Evolutionary conservation across 2,888 invertebrate species (phyloP).

Genomic region (Seira ritae): DNA sequence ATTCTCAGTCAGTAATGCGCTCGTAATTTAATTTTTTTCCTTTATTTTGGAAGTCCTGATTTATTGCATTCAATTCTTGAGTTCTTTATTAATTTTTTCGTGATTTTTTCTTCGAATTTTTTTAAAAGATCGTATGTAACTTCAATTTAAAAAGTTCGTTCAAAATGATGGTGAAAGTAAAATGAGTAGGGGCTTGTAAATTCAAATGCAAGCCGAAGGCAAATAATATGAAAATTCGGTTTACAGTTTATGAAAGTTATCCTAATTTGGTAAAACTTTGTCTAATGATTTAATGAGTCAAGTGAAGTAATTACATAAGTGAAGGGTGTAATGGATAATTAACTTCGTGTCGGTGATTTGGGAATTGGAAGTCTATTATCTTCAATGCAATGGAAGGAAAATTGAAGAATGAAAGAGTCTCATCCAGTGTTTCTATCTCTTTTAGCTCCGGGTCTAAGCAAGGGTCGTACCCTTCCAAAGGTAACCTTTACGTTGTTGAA

Average conservation of each 20-base stretch:
- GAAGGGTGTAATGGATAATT: no score
- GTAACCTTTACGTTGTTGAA: slow-evolving; percentile 66
- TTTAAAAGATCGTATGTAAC: no score
- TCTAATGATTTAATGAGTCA: no score
- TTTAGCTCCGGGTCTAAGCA: slow-evolving; percentile 72
- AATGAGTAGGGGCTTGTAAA: no score
- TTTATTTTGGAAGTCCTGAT: background rate
- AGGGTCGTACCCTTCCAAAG: slow-evolving; percentile 73
- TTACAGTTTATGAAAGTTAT: no score
- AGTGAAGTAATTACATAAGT: no score
- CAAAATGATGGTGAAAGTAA: no score
- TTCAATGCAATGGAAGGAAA: slow-evolving; percentile 42
- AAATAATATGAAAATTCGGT: no score
- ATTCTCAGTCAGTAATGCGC: background rate
- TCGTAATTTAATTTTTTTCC: slow-evolving; percentile 4
- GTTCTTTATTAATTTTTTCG: background rate
- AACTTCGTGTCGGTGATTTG: slow-evolving; percentile 1
- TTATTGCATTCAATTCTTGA: background rate
- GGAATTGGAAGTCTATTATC: slow-evolving; percentile 28
- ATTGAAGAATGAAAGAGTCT: slow-evolving; percentile 43
- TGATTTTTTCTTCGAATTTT: no score
- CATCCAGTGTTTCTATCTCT: slow-evolving; percentile 65
- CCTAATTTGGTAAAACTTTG: no score
- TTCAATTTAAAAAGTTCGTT: no score
- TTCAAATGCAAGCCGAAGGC: no score